Evolutionary conservation across 2,797 vertebrate species (phyloP), one percentile per base, ranked within the genome.

Genomic region (Sebastes jordani): DNA sequence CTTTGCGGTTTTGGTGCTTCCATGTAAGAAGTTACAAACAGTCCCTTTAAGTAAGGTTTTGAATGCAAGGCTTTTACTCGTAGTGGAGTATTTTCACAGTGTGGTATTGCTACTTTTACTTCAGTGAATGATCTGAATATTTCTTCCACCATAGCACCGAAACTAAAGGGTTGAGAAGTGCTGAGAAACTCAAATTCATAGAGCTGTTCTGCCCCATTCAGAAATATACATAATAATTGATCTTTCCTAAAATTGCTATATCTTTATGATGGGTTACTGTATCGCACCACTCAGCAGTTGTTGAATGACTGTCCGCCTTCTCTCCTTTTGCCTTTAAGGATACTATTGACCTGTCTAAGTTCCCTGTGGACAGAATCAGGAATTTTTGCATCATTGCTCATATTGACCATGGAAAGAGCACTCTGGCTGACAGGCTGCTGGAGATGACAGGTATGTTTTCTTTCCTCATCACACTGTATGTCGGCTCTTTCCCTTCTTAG

Each of bases 331-430:
- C 9, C 49, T 70, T 70, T 6, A 60, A 97, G 97, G 96, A 96
- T 65, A 77, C 83, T 14, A 11, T 97, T 34, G 97, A 99, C 89
- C 93, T 97, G 93, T 97, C 97, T 0, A 78, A 67, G 8, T 99
- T 98, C 82, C 94, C 97, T 46, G 96, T 92, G 75, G 98, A 99
- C 81, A 97, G 91, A 88, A 97, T 97, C 93, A 96, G 97, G 75
- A 99, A 99, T 93, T 99, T 99, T 89, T 97, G 97, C 91, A 99
- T 99, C 86, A 97, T 99, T 67, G 99, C 98, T 76, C 98, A 99
- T 1, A 97, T 99, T 70, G 99, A 99, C 90, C 98, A 99, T 86
- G 98, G 98, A n/a, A 99, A 99, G 95, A 99, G 98, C 91, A 99
- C 99, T 2, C 86, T 99, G 79, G 98, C 99, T 46, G 99, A 99